phyloP scores from a whole-genome alignment of 2,113 vertebrate genomes.

The Oncorhynchus gorbuscha region DNA sequence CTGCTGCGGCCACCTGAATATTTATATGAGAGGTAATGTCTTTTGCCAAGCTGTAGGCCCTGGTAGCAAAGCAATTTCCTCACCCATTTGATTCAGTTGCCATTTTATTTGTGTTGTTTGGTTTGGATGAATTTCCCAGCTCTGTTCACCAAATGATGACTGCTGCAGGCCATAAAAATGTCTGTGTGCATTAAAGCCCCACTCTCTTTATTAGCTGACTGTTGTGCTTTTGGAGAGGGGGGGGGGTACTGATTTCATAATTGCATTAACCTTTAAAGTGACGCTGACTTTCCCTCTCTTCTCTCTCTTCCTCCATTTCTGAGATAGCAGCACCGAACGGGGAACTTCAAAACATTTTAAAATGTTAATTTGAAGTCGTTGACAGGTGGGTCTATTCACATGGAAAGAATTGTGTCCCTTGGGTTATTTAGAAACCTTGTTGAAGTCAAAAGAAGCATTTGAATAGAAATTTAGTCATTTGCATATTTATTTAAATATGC shows the following conservation, averaged over 20 bases:
- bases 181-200: not conserved
- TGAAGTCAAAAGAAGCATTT: constrained; percentile 62
- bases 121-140: constrained; percentile 28
- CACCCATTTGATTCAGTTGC: constrained; percentile 36
- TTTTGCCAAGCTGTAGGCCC: constrained; percentile 40
- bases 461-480: constrained; percentile 70
- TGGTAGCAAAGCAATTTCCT: constrained; percentile 32
- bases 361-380: constrained; percentile 50
- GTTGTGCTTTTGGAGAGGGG: not conserved
- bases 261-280: constrained; percentile 45
- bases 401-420: constrained; percentile 45
- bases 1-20: not conserved
- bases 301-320: constrained; percentile 3
- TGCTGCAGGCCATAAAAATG: constrained; percentile 29
- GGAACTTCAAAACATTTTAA: constrained; percentile 44
- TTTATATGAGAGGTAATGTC: constrained; percentile 21
- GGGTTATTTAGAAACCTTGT: constrained; percentile 65
- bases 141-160: constrained; percentile 40
- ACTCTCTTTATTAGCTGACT: constrained; percentile 24
- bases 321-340: not conserved
- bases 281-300: constrained; percentile 7
- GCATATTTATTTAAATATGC: constrained; percentile 73
- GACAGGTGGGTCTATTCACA: constrained; percentile 65
- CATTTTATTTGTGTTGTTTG: constrained; percentile 30
- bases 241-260: constrained; percentile 17